phyloP scores from a whole-genome alignment of 2,113 vertebrate species.

The Corvus hawaiiensis region DNA sequence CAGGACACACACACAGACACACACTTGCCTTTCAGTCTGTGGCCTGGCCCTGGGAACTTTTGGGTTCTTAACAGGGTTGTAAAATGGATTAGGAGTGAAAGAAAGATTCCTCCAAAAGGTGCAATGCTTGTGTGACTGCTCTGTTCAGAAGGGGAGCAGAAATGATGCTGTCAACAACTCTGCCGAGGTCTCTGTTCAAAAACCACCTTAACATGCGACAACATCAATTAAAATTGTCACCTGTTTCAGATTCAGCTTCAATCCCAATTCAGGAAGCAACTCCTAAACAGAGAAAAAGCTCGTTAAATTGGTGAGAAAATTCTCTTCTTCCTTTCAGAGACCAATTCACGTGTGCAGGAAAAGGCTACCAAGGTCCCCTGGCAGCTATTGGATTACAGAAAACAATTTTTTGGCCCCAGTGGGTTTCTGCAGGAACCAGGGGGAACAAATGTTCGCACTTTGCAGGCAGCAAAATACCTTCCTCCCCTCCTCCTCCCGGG shows the following conservation, averaged over 20 bases:
- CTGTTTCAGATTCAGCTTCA: slow-evolving; percentile 62
- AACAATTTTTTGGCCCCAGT: background rate
- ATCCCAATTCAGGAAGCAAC: slow-evolving; percentile 60
- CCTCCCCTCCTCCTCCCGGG: background rate
- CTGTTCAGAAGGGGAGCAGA: background rate
- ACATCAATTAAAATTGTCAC: slow-evolving; percentile 47
- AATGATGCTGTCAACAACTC: background rate
- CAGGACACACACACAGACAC: background rate
- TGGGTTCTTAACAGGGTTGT: background rate
- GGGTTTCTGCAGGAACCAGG: background rate
- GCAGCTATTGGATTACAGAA: background rate
- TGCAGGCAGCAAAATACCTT: background rate
- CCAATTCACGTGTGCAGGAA: background rate
- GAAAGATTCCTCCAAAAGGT: background rate
- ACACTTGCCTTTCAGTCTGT: background rate
- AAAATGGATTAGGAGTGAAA: background rate
- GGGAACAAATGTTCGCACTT: background rate
- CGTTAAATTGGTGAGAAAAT: slow-evolving; percentile 20
- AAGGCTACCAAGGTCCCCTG: background rate
- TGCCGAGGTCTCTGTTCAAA: background rate
- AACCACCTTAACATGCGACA: background rate
- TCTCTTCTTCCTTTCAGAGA: background rate
- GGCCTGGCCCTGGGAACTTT: background rate
- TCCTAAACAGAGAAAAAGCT: slow-evolving; percentile 59
- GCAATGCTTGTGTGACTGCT: background rate